phyloP scores from a whole-genome alignment of 2,888 invertebrate species.

The Drosophila subsilvestris region DNA sequence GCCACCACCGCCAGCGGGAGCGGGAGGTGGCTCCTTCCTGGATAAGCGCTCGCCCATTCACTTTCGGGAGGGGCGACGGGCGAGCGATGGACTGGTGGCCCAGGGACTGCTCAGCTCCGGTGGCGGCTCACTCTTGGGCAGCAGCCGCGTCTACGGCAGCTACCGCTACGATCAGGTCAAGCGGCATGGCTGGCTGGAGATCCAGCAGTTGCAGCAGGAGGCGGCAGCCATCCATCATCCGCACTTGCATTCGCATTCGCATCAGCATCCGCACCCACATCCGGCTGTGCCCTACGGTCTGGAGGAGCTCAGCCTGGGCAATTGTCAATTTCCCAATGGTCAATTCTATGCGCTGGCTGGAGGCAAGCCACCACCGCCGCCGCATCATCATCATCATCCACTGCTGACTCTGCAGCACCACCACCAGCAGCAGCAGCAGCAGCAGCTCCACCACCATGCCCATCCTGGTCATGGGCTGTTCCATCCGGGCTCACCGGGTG shows the following conservation, averaged over 20 bases:
- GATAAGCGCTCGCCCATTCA: conserved; percentile 90
- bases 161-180: conserved; percentile 88
- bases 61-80: conserved; percentile 91
- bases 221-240: conserved; percentile 84
- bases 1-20: conserved; percentile 78
- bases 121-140: conserved; percentile 60
- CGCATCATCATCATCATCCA: conserved; percentile 79
- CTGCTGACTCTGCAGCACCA: conserved; percentile 11
- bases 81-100: conserved; percentile 95
- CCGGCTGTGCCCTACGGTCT: conserved; percentile 81
- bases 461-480: conserved; percentile 13
- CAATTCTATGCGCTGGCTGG: conserved; percentile 85
- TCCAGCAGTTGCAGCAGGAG: conserved; percentile 91
- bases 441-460: conserved; percentile 30
- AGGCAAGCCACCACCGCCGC: conserved; percentile 46
- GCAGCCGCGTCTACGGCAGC: conserved; percentile 77
- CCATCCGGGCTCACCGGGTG: conserved; percentile 45
- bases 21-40: conserved; percentile 56
- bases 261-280: conserved; percentile 11
- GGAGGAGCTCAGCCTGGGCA: conserved; percentile 87
- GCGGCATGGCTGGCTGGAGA: conserved; percentile 91
- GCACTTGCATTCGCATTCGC: conserved; percentile 84
- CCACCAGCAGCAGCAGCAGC: conserved; percentile 61
- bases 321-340: conserved; percentile 90
- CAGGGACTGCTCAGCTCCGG: conserved; percentile 87